These are phyloP conservation scores for Dasysyrphus albostriatus DNA, from an alignment of 2,888 invertebrate genomes.

Conservation along the genomic window DNA sequence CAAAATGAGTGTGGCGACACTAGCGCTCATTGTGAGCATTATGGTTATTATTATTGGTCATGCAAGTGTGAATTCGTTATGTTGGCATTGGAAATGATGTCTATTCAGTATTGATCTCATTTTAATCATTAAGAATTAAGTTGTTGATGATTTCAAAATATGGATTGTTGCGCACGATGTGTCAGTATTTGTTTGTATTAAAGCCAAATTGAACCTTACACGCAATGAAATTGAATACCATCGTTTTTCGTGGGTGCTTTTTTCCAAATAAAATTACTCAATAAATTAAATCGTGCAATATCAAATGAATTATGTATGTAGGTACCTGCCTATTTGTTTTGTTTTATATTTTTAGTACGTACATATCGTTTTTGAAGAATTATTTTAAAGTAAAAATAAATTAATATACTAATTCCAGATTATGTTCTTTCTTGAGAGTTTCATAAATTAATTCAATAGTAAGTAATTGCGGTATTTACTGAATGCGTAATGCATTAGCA, in stretches of 20 bases:
- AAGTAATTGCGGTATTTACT: no score
- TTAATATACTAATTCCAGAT: no score
- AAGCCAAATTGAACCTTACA: slow-evolving; percentile 12
- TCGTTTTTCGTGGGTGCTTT: not conserved
- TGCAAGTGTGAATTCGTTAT: not conserved
- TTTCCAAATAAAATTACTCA: not conserved
- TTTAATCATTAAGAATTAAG: slow-evolving; percentile 2
- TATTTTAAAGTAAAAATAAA: no score
- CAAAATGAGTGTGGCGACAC: not conserved
- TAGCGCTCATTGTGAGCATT: not conserved
- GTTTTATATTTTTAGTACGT: no score
- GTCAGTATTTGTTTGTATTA: not conserved
- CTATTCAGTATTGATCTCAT: not conserved
- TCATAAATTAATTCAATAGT: no score
- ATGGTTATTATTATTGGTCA: not conserved
- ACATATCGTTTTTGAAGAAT: no score
- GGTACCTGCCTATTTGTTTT: no score
- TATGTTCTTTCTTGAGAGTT: no score
- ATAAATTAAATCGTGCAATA: not conserved
- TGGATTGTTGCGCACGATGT: not conserved
- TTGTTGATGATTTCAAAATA: not conserved
- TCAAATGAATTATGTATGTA: no score
- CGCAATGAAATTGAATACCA: not conserved
- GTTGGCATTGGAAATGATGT: not conserved
- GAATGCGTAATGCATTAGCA: no score